Evolutionary conservation across 1,140 invertebrate species (phyloP).

Genomic region (Asbolus verrucosus): DNA sequence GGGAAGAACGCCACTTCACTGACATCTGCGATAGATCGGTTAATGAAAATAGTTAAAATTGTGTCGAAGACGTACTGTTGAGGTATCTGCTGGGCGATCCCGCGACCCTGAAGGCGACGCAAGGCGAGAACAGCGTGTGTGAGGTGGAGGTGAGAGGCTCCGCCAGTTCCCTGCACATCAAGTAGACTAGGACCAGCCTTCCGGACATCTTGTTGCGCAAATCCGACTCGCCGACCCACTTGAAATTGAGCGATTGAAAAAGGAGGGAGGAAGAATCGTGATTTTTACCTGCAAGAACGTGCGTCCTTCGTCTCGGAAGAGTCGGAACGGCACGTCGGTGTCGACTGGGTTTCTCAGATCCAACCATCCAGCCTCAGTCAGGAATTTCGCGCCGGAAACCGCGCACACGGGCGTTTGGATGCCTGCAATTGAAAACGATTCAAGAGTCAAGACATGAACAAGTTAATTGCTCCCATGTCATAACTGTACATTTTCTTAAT

Average conservation of each 20-base stretch:
- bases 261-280: not conserved
- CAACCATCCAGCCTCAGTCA: conserved; percentile 81
- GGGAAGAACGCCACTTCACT: conserved; percentile 82
- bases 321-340: conserved; percentile 81
- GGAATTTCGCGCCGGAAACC: conserved; percentile 84
- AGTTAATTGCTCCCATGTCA: not conserved
- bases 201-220: conserved; percentile 80
- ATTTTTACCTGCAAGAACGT: conserved; percentile 79
- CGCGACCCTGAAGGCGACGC: conserved; percentile 85
- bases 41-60: not conserved
- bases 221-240: conserved; percentile 86
- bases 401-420: conserved; percentile 85
- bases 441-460: not conserved
- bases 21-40: conserved; percentile 69
- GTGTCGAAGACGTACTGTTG: conserved; percentile 72
- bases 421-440: conserved; percentile 66
- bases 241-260: conserved; percentile 59
- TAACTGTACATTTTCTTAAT: no score
- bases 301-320: conserved; percentile 82
- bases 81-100: conserved; percentile 77
- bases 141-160: conserved; percentile 65
- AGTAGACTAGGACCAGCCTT: conserved; percentile 79
- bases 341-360: conserved; percentile 80
- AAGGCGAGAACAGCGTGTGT: conserved; percentile 79
- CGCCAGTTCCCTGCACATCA: conserved; percentile 83